Conservation (phyloP, 2,113 vertebrate genomes). For the Pholis gunnellus region DNA sequence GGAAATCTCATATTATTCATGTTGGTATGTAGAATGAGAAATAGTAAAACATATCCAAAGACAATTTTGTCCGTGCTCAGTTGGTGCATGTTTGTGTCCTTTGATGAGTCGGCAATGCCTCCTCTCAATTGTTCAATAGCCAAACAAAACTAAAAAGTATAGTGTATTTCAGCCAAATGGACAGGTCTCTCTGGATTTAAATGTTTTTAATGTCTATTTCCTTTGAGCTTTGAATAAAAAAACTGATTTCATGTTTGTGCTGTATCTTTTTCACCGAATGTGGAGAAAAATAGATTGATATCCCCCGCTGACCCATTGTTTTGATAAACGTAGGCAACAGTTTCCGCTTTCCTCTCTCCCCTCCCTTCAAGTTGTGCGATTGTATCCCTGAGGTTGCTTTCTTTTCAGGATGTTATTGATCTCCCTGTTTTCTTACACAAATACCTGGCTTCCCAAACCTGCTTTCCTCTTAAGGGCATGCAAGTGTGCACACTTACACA, state of each 20-base stretch:
- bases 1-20: background rate
- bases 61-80: background rate
- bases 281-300: slow-evolving; percentile 57
- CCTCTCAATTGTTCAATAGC: slow-evolving; percentile 28
- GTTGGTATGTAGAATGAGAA: background rate
- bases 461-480: slow-evolving; percentile 43
- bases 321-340: slow-evolving; percentile 64
- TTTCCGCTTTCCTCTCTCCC: slow-evolving; percentile 45
- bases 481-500: slow-evolving; percentile 18
- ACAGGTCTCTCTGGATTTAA: slow-evolving; percentile 29
- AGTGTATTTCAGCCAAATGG: slow-evolving; percentile 42
- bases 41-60: background rate
- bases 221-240: slow-evolving; percentile 25
- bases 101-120: background rate
- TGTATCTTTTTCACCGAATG: slow-evolving; percentile 33
- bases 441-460: slow-evolving; percentile 39
- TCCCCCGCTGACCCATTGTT: slow-evolving; percentile 61
- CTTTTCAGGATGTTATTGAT: slow-evolving; percentile 69
- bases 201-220: slow-evolving; percentile 44
- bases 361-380: slow-evolving; percentile 35
- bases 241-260: slow-evolving; percentile 26
- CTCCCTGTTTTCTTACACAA: slow-evolving; percentile 45
- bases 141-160: slow-evolving; percentile 23
- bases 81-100: slow-evolving; percentile 12
- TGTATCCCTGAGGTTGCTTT: slow-evolving; percentile 59